Base-by-base conservation (phyloP, 2,888 invertebrate species). In the Timema podura region DNA sequence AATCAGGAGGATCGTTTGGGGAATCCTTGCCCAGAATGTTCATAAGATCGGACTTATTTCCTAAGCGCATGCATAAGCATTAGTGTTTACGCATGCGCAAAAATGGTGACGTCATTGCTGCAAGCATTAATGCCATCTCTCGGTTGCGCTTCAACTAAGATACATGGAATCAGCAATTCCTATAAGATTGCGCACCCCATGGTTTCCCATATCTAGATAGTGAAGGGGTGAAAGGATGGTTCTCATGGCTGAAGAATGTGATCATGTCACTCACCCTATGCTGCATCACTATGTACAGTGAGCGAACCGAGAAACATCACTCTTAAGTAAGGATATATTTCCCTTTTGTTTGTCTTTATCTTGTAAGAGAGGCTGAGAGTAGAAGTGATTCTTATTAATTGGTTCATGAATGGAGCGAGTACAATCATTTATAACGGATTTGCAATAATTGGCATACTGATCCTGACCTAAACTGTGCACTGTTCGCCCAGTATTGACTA, bases 361-460 rank as follows among this genome's bases (percentile, higher is more conserved):
- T 59, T 10, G 16, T 16, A n/a, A 30, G 47, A 59, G 57, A 68
- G 59, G 5, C 48, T 68, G 46, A n/a, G 6, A 68, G 61, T 1
- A 2, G 57, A 15, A 47, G 16, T 15, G 45, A 15, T 68, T 68
- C 13, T 57, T 68, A 11, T 68, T 68, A 15, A 46, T 15, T 59
- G 46, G 45, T n/a, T 59, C 59, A 30, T 57, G 59, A 46, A 68
- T 61, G 7, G 9, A 61, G 30, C 15, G 16, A 13, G 46, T 9
- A 11, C 13, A 13, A 6, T 44, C 10, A 49, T 54, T 57, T n/a
- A 68, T 54, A 46, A 45, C 59, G 15, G 11, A 49, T 5, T 48
- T 59, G 59, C 67, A 64, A 64, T 67, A 70, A 57, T 48, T 64
- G 15, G 68, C 48, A 48, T 65, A 61, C 7, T 65, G 68, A 45